Evolutionary conservation across 1,140 invertebrate species (phyloP).

Genomic region (Pseudomyrmex dendroicus): DNA sequence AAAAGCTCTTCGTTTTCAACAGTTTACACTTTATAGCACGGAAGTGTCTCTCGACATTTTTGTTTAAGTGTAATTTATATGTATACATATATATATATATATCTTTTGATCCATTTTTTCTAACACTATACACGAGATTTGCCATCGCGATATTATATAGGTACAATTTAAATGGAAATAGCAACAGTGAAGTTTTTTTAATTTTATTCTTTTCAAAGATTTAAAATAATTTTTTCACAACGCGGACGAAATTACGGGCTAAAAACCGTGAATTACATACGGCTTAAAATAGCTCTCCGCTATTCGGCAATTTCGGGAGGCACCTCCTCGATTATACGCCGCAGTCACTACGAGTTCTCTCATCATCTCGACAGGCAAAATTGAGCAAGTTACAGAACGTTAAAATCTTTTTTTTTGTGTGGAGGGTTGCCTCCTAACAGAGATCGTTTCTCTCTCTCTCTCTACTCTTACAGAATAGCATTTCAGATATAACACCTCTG

Average conservation of each 20-base stretch:
- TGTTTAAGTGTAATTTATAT: conserved; percentile 21
- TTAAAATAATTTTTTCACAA: neutral
- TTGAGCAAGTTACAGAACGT: conserved; percentile 3
- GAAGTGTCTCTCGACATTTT: conserved; percentile 13
- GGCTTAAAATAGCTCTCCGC: neutral
- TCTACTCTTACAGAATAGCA: neutral
- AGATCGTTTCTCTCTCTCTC: neutral
- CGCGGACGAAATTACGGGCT: neutral
- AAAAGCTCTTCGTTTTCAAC: conserved; percentile 28
- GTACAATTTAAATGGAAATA: neutral
- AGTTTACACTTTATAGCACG: neutral
- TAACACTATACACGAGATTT: neutral
- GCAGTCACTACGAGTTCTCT: conserved; percentile 8
- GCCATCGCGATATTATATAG: neutral
- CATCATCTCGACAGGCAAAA: neutral
- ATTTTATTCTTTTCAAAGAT: too few species aligned
- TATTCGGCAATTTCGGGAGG: neutral
- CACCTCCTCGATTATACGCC: conserved; percentile 14
- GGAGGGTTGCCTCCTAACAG: conserved; percentile 3
- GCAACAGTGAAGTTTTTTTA: too few species aligned
- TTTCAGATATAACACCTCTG: neutral
- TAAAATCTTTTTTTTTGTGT: neutral
- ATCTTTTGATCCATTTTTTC: conserved; percentile 2
- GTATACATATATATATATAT: neutral
- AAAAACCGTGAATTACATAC: neutral